Conservation (phyloP, 2,797 vertebrate species). For the Microctenopoma lineatum region DNA sequence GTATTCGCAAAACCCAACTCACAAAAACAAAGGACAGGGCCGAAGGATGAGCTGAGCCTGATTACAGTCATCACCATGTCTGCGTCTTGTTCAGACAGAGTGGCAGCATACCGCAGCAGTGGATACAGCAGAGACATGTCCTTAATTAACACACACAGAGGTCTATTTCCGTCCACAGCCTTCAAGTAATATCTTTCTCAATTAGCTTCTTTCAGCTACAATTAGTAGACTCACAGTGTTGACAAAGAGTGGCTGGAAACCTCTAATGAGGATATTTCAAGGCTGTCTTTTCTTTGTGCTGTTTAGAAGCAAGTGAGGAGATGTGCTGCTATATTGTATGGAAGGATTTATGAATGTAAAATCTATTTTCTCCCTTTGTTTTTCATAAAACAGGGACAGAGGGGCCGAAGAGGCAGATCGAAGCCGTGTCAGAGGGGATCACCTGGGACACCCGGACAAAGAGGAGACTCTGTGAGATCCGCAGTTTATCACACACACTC, state of each 20-base stretch:
- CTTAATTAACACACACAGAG: constrained; percentile 57
- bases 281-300: constrained; percentile 35
- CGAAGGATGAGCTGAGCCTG: constrained; percentile 47
- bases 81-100: constrained; percentile 43
- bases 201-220: constrained; percentile 77
- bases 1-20: constrained; percentile 2
- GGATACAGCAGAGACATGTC: constrained; percentile 55
- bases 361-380: constrained; percentile 18
- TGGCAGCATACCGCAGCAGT: constrained; percentile 53
- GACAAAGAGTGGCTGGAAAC: constrained; percentile 52
- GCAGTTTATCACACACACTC: neutral
- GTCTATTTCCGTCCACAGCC: constrained; percentile 74
- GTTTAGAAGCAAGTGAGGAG: constrained; percentile 19
- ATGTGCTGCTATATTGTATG: constrained; percentile 4
- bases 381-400: constrained; percentile 79
- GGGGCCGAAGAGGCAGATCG: constrained; percentile 83
- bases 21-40: constrained; percentile 16
- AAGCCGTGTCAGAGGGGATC: constrained; percentile 82
- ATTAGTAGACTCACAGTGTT: constrained; percentile 68
- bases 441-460: constrained; percentile 80
- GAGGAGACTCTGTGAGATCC: constrained; percentile 83
- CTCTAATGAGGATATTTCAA: constrained; percentile 59
- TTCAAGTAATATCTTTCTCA: constrained; percentile 73
- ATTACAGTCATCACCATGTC: constrained; percentile 69
- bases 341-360: neutral